Conservation (phyloP, 1,140 invertebrate species). For the Caenorhabditis latens region DNA sequence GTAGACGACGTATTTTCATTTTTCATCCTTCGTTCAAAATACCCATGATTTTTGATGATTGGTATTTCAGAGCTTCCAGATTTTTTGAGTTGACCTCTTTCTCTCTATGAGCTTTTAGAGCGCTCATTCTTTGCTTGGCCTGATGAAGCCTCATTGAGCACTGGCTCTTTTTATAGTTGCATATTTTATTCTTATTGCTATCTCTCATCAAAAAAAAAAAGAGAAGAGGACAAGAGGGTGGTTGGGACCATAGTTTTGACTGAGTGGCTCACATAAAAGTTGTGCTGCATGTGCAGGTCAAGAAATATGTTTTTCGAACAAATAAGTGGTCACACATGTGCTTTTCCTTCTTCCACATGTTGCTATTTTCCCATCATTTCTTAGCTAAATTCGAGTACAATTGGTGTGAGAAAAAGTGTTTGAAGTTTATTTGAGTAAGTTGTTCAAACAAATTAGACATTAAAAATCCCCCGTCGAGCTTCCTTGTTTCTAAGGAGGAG, state of each 20-base stretch:
- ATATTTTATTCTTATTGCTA: not conserved
- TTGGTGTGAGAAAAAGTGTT: constrained; percentile 9
- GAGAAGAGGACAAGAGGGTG: not conserved
- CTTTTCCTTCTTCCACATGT: constrained; percentile 15
- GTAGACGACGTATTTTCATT: constrained; percentile 27
- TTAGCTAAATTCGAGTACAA: constrained; percentile 7
- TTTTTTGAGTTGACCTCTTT: not conserved
- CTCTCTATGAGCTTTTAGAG: not conserved
- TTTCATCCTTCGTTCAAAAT: not conserved
- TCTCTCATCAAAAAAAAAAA: constrained; percentile 39
- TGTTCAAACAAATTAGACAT: constrained; percentile 19
- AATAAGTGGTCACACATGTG: constrained; percentile 1
- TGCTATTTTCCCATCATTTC: constrained; percentile 15
- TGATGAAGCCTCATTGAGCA: not conserved
- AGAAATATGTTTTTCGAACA: constrained; percentile 39
- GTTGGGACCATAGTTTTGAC: constrained; percentile 27
- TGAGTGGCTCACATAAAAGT: constrained; percentile 39
- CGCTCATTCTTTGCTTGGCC: too few species aligned
- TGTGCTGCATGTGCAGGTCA: constrained; percentile 27
- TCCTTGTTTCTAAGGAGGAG: not conserved
- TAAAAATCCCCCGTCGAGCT: not conserved
- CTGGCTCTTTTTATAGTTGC: not conserved
- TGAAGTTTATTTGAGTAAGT: constrained; percentile 15
- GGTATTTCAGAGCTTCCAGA: not conserved
- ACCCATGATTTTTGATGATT: constrained; percentile 27